Percentiles rank a stretch among this genome's conserved stretches.
These are phyloP conservation scores for Hemicentrotus pulcherrimus DNA, from an alignment of 35 echinoderm and acorn worm species.

Conservation along the genomic window DNA sequence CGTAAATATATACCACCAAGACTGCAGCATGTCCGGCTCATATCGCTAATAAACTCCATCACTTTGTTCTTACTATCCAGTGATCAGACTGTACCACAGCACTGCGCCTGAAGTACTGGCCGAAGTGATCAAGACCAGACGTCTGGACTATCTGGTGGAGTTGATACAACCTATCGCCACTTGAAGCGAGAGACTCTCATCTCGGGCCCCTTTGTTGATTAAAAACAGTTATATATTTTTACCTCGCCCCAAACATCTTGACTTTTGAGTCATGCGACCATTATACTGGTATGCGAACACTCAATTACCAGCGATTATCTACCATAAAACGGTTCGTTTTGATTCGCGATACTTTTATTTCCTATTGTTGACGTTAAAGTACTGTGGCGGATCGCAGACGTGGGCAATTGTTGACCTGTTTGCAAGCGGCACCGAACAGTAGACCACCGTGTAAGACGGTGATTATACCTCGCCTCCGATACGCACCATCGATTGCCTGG, in stretches of 20 bases:
- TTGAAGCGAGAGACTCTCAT: background rate
- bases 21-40: background rate
- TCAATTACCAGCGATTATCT: background rate
- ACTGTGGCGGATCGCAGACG: background rate
- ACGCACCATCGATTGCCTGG: background rate
- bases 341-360: background rate
- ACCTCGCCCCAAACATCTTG: background rate
- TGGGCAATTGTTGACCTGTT: slow-evolving; percentile 35
- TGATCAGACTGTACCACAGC: background rate
- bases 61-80: background rate
- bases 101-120: background rate
- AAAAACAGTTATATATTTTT: slow-evolving; percentile 12
- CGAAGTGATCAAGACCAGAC: background rate
- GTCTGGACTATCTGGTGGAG: background rate
- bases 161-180: background rate
- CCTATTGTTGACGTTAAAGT: background rate
- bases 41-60: background rate
- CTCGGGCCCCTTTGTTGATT: background rate
- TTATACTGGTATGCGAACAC: background rate
- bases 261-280: background rate
- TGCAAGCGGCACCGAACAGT: background rate
- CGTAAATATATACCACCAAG: background rate
- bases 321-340: background rate
- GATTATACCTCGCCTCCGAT: background rate
- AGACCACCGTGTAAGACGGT: slow-evolving; percentile 18